A percentile compares a stretch with the other conserved stretches of the same genome.
These are phyloP conservation scores for Cassiopea andromeda DNA, from an alignment of 30 jellyfish, hydroid and myxozoan species.

Conservation along the genomic window DNA sequence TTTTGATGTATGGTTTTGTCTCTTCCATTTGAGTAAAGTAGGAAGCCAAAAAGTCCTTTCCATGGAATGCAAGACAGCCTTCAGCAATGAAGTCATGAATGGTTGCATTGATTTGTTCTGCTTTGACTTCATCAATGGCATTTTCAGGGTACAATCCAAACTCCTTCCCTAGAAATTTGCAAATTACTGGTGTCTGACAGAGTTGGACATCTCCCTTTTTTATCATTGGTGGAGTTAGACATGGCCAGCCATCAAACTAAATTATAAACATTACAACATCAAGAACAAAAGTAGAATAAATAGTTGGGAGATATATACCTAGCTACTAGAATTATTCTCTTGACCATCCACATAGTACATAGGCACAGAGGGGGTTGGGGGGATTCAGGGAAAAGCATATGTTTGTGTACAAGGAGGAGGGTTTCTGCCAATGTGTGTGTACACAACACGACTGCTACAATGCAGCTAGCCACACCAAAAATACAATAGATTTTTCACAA, in stretches of 20 bases:
- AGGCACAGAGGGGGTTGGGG: no score
- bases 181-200: conserved; percentile 69
- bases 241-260: conserved; percentile 58
- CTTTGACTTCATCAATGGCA: conserved; percentile 37
- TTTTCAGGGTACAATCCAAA: conserved; percentile 70
- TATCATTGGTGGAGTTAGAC: conserved; percentile 54
- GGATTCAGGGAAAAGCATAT: no score
- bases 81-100: conserved; percentile 67
- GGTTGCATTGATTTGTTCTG: conserved; percentile 60
- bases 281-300: no score
- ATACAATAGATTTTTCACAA: no score
- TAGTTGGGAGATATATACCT: no score
- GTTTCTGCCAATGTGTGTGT: no score
- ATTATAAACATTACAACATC: no score
- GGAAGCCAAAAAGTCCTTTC: conserved; percentile 26
- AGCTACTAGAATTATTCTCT: no score
- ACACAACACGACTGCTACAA: no score
- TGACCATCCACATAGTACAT: no score
- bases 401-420: no score
- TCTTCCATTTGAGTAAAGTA: conserved; percentile 52
- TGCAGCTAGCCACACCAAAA: no score
- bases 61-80: conserved; percentile 64
- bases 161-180: conserved; percentile 67
- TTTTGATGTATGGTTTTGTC: conserved; percentile 60
- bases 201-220: conserved; percentile 57